Evolutionary conservation across 1,140 invertebrate genomes (phyloP).

Genomic region (Anagrus nilaparvatae): DNA sequence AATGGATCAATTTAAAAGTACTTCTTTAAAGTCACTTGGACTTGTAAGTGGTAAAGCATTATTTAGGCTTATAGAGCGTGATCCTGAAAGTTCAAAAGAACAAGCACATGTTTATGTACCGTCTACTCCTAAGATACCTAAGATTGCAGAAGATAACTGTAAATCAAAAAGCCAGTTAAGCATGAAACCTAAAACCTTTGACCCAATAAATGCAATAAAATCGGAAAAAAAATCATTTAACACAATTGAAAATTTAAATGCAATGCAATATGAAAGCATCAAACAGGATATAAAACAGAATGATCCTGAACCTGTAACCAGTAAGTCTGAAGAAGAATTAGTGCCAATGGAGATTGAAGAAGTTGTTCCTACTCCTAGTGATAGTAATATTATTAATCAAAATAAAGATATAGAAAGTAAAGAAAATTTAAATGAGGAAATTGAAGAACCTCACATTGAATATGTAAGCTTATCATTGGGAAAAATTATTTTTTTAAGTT

Average conservation of each 20-base stretch:
- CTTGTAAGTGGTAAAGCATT: slow-evolving; percentile 65
- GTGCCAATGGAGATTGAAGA: slow-evolving; percentile 16
- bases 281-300: slow-evolving; percentile 8
- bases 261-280: neutral
- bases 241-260: slow-evolving; percentile 5
- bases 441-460: slow-evolving; percentile 24
- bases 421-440: slow-evolving; percentile 31
- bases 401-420: slow-evolving; percentile 1
- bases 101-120: slow-evolving; percentile 53
- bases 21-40: slow-evolving; percentile 62
- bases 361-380: no score
- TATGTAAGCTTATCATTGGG: slow-evolving; percentile 36
- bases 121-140: slow-evolving; percentile 30
- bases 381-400: no score
- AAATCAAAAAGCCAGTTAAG: no score
- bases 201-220: slow-evolving; percentile 13
- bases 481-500: neutral
- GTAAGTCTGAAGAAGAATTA: slow-evolving; percentile 23
- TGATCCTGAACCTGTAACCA: slow-evolving; percentile 9
- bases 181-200: slow-evolving; percentile 16
- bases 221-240: slow-evolving; percentile 1
- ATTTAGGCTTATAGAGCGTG: slow-evolving; percentile 47
- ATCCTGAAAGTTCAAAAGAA: slow-evolving; percentile 43
- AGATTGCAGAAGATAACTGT: slow-evolving; percentile 16
- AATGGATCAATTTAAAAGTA: slow-evolving; percentile 48